A percentile compares a stretch with the other conserved stretches of the same genome.
Conservation (phyloP, 2,888 invertebrate species). For the Ellobium chinense region DNA sequence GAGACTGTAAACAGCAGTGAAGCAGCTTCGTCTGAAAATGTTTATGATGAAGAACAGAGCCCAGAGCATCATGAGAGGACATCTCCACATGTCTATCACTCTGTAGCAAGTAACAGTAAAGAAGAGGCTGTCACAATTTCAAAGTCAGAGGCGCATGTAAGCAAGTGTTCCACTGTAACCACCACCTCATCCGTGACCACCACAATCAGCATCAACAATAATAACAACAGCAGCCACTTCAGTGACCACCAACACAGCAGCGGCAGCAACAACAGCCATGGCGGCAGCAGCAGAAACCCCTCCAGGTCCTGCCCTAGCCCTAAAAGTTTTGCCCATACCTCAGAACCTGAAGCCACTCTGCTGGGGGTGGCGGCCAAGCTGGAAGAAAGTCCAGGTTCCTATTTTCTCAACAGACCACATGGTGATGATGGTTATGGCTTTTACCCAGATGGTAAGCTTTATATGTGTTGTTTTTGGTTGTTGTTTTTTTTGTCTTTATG, state of each 20-base stretch:
- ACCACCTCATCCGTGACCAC: background rate
- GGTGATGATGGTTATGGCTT: conserved; percentile 4
- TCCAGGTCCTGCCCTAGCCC: conserved; percentile 45
- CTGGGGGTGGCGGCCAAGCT: conserved; percentile 27
- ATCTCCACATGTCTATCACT: background rate
- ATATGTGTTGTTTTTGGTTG: background rate
- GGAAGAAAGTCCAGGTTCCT: conserved; percentile 30
- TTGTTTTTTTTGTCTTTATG: background rate
- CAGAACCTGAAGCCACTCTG: conserved; percentile 18
- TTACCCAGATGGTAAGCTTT: conserved; percentile 15
- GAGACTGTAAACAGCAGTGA: background rate
- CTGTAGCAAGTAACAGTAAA: background rate
- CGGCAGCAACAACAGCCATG: background rate
- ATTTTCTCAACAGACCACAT: conserved; percentile 16
- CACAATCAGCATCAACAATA: conserved; percentile 16
- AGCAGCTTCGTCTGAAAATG: conserved; percentile 5
- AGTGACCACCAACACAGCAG: background rate
- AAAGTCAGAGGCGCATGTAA: background rate
- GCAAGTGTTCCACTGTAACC: background rate
- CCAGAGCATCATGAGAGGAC: background rate
- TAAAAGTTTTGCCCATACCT: conserved; percentile 1
- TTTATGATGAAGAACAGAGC: background rate
- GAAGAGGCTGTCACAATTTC: background rate
- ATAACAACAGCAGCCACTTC: background rate
- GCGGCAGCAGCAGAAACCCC: conserved; percentile 17